Conservation (phyloP, 2,113 vertebrate genomes). For the Crotalus horridus region DNA sequence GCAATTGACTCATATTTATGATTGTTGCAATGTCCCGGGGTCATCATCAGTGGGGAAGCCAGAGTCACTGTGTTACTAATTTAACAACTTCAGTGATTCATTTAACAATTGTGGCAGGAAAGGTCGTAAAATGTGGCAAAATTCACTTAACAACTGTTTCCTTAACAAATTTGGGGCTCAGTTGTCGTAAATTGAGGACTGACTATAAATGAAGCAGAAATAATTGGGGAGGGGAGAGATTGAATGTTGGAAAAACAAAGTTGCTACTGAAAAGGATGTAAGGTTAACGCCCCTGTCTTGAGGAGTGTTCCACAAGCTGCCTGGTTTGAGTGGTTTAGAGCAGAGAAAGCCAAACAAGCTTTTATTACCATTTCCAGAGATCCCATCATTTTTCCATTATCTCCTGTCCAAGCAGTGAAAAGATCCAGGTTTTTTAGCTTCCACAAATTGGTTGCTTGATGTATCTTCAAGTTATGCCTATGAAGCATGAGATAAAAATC, state of each 20-base stretch:
- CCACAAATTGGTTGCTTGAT: background rate
- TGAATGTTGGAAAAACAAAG: background rate
- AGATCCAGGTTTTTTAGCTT: background rate
- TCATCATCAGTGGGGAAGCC: background rate
- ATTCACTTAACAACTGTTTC: background rate
- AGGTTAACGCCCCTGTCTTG: background rate
- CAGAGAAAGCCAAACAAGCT: background rate
- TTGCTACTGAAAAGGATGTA: background rate
- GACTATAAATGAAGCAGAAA: background rate
- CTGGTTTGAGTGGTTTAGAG: background rate
- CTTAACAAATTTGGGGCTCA: background rate
- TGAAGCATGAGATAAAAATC: background rate
- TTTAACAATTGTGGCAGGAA: background rate
- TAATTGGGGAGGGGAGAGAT: fast-evolving
- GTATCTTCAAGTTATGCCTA: background rate
- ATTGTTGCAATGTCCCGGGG: background rate
- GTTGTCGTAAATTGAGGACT: background rate
- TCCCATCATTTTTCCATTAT: background rate
- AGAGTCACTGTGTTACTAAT: background rate
- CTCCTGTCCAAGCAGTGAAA: background rate
- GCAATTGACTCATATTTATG: background rate
- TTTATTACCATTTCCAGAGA: background rate
- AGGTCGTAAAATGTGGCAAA: background rate
- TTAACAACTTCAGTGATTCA: background rate
- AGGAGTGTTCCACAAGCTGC: background rate